Evolutionary conservation across 2,888 invertebrate species (phyloP).

Genomic region (Drosophila anomelani): DNA sequence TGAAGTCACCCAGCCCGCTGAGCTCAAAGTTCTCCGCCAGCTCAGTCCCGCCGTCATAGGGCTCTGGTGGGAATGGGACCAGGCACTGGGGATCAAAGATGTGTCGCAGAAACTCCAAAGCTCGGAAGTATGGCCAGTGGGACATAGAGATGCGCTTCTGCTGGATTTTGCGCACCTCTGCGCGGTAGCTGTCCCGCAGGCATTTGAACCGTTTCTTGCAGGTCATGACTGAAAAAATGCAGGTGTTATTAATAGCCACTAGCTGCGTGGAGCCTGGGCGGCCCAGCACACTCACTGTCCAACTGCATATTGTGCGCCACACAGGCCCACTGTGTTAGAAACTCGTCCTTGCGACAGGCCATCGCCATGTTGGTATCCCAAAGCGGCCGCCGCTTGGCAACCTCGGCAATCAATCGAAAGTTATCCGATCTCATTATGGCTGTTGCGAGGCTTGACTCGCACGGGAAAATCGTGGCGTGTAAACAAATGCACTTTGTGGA

Average conservation of each 20-base stretch:
- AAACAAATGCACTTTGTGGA: slow-evolving; percentile 40
- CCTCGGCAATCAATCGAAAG: slow-evolving; percentile 59
- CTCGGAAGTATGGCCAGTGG: slow-evolving; percentile 59
- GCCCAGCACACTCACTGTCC: slow-evolving; percentile 46
- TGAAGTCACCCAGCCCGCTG: slow-evolving; percentile 48
- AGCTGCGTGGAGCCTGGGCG: not conserved
- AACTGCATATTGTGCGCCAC: slow-evolving; percentile 53
- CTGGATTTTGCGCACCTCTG: slow-evolving; percentile 66
- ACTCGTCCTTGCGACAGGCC: slow-evolving; percentile 48
- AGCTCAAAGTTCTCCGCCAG: slow-evolving; percentile 3
- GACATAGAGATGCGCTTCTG: slow-evolving; percentile 28
- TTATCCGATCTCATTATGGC: slow-evolving; percentile 54
- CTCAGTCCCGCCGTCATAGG: not conserved
- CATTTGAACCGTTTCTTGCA: slow-evolving; percentile 68
- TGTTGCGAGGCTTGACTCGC: not conserved
- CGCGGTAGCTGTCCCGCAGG: slow-evolving; percentile 61
- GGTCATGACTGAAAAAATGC: slow-evolving; percentile 28
- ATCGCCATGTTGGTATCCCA: slow-evolving; percentile 65
- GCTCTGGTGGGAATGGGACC: slow-evolving; percentile 51
- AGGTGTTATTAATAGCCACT: slow-evolving; percentile 12
- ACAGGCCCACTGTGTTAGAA: slow-evolving; percentile 46
- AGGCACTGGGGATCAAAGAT: slow-evolving; percentile 60
- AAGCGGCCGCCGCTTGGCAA: slow-evolving; percentile 52
- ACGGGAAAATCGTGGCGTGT: slow-evolving; percentile 39
- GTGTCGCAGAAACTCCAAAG: slow-evolving; percentile 60